Percentiles rank a stretch among this genome's conserved stretches.
phyloP scores from a whole-genome alignment of 1,140 invertebrate genomes.

The Rhagoletis pomonella region DNA sequence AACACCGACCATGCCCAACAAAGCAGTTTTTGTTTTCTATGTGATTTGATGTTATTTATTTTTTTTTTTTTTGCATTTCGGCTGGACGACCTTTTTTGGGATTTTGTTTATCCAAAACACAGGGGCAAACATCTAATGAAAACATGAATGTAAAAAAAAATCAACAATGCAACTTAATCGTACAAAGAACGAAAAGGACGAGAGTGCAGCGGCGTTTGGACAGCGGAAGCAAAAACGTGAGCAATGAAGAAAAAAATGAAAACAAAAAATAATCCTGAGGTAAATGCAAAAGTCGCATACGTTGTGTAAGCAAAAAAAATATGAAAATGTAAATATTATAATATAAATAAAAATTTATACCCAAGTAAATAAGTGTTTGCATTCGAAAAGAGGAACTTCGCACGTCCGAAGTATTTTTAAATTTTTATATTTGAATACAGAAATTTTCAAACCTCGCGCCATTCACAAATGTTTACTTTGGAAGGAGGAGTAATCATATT shows the following conservation, averaged over 20 bases:
- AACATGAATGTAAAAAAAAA: neutral
- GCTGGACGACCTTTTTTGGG: slow-evolving; percentile 21
- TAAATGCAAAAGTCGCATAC: slow-evolving; percentile 32
- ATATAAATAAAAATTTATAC: neutral
- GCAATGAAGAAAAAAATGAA: neutral
- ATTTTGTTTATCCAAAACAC: slow-evolving; percentile 41
- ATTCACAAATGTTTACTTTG: too few species aligned
- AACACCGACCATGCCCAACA: slow-evolving; percentile 41
- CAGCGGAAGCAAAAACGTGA: slow-evolving; percentile 43
- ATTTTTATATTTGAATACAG: neutral
- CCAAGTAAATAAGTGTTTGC: neutral
- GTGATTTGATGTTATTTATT: neutral
- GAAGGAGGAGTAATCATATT: too few species aligned
- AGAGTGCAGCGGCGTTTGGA: neutral
- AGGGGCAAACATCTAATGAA: neutral
- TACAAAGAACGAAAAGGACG: neutral
- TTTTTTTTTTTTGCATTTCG: slow-evolving; percentile 24
- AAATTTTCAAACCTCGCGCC: neutral
- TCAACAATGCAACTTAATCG: neutral
- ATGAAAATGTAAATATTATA: neutral
- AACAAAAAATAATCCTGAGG: neutral
- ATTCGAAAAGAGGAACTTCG: neutral
- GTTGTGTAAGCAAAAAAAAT: neutral
- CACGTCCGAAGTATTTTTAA: neutral
- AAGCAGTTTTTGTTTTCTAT: neutral